Evolutionary conservation across 2,797 vertebrate species (phyloP).

Genomic region (Miichthys miiuy): DNA sequence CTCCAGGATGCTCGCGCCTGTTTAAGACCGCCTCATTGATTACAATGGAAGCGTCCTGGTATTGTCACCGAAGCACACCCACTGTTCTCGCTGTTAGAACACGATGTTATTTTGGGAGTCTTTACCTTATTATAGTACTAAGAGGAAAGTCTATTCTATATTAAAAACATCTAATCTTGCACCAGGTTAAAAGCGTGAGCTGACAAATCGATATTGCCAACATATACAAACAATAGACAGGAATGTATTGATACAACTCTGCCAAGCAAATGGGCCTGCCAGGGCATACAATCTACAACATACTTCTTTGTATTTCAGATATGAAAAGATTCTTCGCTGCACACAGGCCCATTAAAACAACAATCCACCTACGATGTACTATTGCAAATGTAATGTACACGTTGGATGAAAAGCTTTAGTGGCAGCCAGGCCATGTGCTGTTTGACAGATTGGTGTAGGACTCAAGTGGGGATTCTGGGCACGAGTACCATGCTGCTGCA

Average conservation of each 20-base stretch:
- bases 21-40: conserved; percentile 57
- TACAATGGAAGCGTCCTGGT: conserved; percentile 47
- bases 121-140: conserved; percentile 19
- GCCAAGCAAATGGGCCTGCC: background rate
- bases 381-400: conserved; percentile 13
- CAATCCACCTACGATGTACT: background rate
- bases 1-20: conserved; percentile 31
- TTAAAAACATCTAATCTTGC: conserved; percentile 4
- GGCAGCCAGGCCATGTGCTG: conserved; percentile 57
- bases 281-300: background rate
- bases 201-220: background rate
- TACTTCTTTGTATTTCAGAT: background rate
- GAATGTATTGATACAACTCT: background rate
- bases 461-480: conserved; percentile 69
- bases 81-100: conserved; percentile 42
- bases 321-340: conserved; percentile 5
- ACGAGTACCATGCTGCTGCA: conserved; percentile 50
- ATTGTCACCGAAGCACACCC: conserved; percentile 52
- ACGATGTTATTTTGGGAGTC: conserved; percentile 29
- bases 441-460: conserved; percentile 80
- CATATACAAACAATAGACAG: background rate
- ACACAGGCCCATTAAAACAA: background rate
- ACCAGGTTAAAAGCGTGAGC: background rate
- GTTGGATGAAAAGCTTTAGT: conserved; percentile 37
- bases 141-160: conserved; percentile 13